Percentiles rank a stretch among this genome's conserved stretches.
These are phyloP conservation scores for Herpailurus yagouaroundi DNA, from an alignment of 2,113 vertebrate genomes.

Conservation along the genomic window DNA sequence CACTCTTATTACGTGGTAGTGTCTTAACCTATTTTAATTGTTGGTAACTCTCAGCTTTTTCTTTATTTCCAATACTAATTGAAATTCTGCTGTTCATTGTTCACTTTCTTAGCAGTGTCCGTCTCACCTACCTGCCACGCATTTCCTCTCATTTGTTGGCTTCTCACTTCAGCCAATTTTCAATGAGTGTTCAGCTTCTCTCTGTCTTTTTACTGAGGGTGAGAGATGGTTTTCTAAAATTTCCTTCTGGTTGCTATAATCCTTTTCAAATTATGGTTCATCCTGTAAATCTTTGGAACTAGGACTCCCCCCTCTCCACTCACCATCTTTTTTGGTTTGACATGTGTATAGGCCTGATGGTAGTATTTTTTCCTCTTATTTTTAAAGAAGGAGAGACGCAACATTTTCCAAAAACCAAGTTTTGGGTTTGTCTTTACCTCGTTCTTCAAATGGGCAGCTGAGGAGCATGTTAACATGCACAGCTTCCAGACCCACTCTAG, in stretches of 20 bases:
- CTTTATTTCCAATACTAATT: neutral
- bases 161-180: neutral
- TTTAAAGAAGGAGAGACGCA: neutral
- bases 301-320: neutral
- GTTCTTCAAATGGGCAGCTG: neutral
- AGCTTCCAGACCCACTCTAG: neutral
- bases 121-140: neutral
- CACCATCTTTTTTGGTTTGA: neutral
- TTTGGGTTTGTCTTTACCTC: neutral
- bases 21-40: neutral
- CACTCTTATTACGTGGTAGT: neutral
- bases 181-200: neutral
- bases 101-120: neutral
- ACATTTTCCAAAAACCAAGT: neutral
- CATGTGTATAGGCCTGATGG: neutral
- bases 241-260: neutral
- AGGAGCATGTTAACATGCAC: neutral
- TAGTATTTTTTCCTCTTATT: neutral
- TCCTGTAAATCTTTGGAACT: neutral
- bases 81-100: neutral
- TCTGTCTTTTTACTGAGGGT: neutral
- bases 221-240: neutral
- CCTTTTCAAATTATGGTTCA: neutral
- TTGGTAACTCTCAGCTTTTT: neutral
- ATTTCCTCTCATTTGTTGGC: neutral